Evolutionary conservation across 2,113 vertebrate species (phyloP).

Genomic region (Syngnathoides biaculeatus): DNA sequence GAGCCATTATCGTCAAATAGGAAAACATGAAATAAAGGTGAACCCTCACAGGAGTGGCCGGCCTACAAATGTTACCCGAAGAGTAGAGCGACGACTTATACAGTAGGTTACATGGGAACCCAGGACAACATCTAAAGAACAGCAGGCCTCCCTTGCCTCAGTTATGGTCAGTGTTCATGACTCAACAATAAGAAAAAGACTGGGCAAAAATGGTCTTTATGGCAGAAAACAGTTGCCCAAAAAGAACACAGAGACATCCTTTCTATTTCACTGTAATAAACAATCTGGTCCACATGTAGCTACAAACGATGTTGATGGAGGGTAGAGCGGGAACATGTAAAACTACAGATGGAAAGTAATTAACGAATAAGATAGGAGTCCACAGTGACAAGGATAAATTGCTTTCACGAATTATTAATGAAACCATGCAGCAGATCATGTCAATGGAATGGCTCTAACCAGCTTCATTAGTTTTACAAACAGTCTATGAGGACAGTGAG

Average conservation of each 20-base stretch:
- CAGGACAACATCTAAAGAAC: no score
- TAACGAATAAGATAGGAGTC: background rate
- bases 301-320: background rate
- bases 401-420: background rate
- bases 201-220: no score
- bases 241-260: background rate
- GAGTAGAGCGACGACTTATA: no score
- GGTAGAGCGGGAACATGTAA: background rate
- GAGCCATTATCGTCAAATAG: no score
- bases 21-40: no score
- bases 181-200: no score
- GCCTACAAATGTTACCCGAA: no score
- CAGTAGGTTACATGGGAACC: no score
- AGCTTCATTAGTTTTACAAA: constrained; percentile 1
- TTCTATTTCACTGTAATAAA: constrained; percentile 14
- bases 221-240: no score
- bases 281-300: background rate
- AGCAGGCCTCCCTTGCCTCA: no score
- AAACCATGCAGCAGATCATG: constrained; percentile 2
- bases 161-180: no score
- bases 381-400: constrained; percentile 3
- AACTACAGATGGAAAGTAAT: constrained; percentile 12
- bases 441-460: background rate
- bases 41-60: no score
- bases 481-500: background rate